These are phyloP conservation scores for Caenorhabditis sp. DNA, from an alignment of 2,888 invertebrate genomes.

Conservation along the genomic window DNA sequence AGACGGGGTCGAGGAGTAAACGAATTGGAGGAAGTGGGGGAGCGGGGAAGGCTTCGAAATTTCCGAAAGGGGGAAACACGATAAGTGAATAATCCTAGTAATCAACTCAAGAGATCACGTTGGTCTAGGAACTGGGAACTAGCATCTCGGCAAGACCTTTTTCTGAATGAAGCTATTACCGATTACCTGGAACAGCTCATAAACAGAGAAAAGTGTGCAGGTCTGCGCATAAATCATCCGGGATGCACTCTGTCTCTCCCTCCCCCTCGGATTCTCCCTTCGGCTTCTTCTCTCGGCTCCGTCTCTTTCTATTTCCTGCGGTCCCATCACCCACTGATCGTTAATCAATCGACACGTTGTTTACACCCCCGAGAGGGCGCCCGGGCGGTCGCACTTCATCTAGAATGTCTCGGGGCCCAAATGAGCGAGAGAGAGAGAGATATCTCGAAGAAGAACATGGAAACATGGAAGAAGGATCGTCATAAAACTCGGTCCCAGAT, in stretches of 20 bases:
- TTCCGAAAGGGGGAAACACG: no score
- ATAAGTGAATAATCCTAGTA: no score
- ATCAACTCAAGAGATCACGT: neutral
- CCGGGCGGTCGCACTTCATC: conserved; percentile 31
- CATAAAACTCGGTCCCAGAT: neutral
- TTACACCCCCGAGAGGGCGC: conserved; percentile 29
- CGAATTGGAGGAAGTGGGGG: neutral
- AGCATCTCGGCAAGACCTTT: neutral
- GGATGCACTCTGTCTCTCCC: conserved; percentile 9
- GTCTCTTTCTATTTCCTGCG: conserved; percentile 12
- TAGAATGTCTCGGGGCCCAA: neutral
- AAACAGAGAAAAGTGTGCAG: neutral
- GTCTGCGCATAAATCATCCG: conserved; percentile 21
- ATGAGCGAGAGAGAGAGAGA: neutral
- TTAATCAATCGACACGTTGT: conserved; percentile 51
- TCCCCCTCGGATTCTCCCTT: no score
- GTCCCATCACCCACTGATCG: conserved; percentile 43
- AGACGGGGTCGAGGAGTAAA: neutral
- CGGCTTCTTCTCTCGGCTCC: conserved; percentile 7
- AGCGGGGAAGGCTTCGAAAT: neutral
- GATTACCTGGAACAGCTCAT: neutral
- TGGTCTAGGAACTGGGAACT: neutral
- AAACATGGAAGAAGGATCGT: conserved; percentile 6
- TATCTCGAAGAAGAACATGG: neutral
- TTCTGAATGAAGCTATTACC: neutral